phyloP scores from a whole-genome alignment of 2,888 invertebrate species.

The Leptopterna dolabrata region DNA sequence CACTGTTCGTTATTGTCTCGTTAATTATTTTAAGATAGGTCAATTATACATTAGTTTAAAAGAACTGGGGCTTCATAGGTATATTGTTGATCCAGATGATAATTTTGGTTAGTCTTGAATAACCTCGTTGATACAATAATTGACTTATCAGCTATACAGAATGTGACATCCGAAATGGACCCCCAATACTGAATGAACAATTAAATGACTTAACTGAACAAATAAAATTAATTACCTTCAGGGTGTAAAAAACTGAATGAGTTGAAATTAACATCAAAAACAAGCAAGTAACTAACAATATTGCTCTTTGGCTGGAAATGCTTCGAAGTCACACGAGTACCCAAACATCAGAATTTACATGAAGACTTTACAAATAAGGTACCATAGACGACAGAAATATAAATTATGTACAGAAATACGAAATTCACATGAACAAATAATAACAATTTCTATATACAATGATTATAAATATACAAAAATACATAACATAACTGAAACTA shows the following conservation, averaged over 20 bases:
- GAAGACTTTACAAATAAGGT: background rate
- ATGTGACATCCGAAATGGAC: background rate
- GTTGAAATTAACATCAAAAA: background rate
- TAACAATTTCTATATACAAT: slow-evolving; percentile 8
- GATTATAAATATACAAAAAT: background rate
- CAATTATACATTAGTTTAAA: background rate
- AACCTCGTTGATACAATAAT: background rate
- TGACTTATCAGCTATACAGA: background rate
- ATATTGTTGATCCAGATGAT: background rate
- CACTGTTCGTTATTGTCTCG: background rate
- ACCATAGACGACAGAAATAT: background rate
- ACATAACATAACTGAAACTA: background rate
- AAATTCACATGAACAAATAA: background rate
- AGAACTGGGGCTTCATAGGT: background rate
- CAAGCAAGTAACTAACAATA: background rate
- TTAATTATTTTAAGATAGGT: background rate
- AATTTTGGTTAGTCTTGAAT: background rate
- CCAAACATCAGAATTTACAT: background rate
- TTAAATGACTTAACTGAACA: background rate
- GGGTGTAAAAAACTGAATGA: background rate
- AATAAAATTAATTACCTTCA: background rate
- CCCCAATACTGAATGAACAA: background rate
- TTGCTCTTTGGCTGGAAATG: background rate
- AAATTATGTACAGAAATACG: slow-evolving; percentile 12
- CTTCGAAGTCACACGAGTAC: background rate